Evolutionary conservation across 1,140 invertebrate genomes (phyloP), one percentile per base, ranked within the genome.

Genomic region (Frieseomelitta varia): DNA sequence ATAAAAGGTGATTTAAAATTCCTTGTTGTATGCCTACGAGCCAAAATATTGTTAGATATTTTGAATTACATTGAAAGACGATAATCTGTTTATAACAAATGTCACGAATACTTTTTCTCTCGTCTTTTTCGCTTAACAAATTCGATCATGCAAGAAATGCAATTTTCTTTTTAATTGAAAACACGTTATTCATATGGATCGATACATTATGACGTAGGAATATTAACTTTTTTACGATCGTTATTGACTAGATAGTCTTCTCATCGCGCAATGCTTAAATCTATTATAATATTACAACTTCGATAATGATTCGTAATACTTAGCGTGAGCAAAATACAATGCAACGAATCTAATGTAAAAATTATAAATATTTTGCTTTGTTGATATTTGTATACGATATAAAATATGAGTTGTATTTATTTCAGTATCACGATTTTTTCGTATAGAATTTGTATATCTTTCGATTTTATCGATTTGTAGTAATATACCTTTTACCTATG

Each of bases 21-120:
- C 15, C 12, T 74, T 14, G 63, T 6, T 30, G 17, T 67, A 68
- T 24, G 61, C 69, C 74, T 75, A 81, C 71, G 58, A 74, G 79
- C 71, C 71, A 81, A 81, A 76, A 81, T 81, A 81, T 81, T 76
- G 72, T 75, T 61, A 47, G 75, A 75, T 34, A 74, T 56, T 61
- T 58, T 11, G 19, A 63, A 63, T 65, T 61, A 75, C 58, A 30
- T 47, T 74, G 30, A 63, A 39, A 34, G n/a, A 47, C 27, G 14
- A 6, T 68, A 77, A 39, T 68, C 55, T 21, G 51, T 69, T 56
- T 68, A n/a, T 79, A 79, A 68, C 27, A 73, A 30, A 21, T 27
- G 34, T 47, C 47, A 51, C 30, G 47, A 6, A 51, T 71, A 72
- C 27, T 39, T 47, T 69, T 47, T 39, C 19, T 58, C 56, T 27